Evolutionary conservation across 2,113 vertebrate species (phyloP).

Genomic region (Nerophis lumbriciformis): DNA sequence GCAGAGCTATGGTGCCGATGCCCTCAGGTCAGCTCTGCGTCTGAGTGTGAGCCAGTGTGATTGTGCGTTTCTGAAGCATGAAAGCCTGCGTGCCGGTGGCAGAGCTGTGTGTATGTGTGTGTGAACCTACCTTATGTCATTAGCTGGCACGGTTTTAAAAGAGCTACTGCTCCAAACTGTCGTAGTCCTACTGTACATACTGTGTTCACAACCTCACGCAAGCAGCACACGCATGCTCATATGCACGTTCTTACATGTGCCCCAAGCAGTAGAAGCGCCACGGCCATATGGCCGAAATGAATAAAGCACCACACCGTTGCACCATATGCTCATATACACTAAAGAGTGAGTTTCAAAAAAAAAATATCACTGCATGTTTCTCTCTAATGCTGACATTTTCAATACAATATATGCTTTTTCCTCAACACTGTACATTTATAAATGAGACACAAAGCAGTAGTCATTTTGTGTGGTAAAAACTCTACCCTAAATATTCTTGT

Average conservation of each 20-base stretch:
- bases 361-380: constrained; percentile 3
- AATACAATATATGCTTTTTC: background rate
- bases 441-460: background rate
- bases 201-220: constrained; percentile 2
- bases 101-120: background rate
- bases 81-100: constrained; percentile 28
- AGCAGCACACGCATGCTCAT: constrained; percentile 14
- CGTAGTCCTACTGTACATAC: constrained; percentile 7
- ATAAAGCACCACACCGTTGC: constrained; percentile 54
- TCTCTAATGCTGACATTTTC: background rate
- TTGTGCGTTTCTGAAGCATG: constrained; percentile 26
- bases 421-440: background rate
- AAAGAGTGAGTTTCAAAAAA: constrained; percentile 21
- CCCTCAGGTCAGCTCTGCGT: constrained; percentile 80
- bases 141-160: constrained; percentile 25
- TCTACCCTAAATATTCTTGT: background rate
- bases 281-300: constrained; percentile 68
- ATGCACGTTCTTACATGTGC: constrained; percentile 38
- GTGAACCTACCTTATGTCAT: constrained; percentile 27
- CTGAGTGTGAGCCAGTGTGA: constrained; percentile 23
- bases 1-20: constrained; percentile 87
- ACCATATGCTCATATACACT: constrained; percentile 59
- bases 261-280: constrained; percentile 40
- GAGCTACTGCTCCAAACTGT: constrained; percentile 10
- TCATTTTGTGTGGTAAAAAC: too few relatives aligned